These are phyloP conservation scores for Myrmecophaga tridactyla DNA, from an alignment of 2,113 vertebrate genomes.

Conservation along the genomic window DNA sequence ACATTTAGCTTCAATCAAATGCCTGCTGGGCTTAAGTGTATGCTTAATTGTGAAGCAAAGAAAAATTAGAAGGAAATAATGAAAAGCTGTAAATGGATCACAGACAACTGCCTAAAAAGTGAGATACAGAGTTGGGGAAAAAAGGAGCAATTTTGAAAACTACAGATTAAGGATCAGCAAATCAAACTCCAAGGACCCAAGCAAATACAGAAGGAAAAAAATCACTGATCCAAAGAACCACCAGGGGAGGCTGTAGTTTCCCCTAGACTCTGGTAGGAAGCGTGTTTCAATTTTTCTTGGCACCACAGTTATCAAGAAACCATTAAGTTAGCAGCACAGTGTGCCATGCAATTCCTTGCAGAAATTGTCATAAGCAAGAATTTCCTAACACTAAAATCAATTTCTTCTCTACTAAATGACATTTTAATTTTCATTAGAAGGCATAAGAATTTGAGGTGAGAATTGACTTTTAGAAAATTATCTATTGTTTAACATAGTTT, in stretches of 20 bases:
- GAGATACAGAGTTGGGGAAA: background rate
- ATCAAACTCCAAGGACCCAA: background rate
- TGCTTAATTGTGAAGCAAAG: background rate
- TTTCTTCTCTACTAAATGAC: conserved; percentile 40
- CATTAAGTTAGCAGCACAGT: background rate
- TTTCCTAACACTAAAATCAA: background rate
- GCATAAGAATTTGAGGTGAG: conserved; percentile 1
- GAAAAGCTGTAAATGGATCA: background rate
- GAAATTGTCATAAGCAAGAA: conserved; percentile 8
- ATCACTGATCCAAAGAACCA: too few relatives aligned
- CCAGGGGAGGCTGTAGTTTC: too few relatives aligned
- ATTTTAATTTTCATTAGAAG: conserved; percentile 21
- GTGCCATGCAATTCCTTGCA: background rate
- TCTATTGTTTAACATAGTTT: background rate
- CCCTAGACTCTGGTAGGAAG: background rate
- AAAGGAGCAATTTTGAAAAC: background rate
- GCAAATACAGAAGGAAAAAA: background rate
- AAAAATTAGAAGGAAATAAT: background rate
- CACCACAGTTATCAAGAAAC: background rate
- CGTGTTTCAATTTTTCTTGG: background rate
- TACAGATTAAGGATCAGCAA: background rate
- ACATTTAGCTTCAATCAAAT: background rate
- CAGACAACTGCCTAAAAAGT: background rate
- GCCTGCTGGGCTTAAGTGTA: background rate
- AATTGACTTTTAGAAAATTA: conserved; percentile 26